Evolutionary conservation across 2,888 invertebrate species (phyloP).

Genomic region (Biston stratarius): DNA sequence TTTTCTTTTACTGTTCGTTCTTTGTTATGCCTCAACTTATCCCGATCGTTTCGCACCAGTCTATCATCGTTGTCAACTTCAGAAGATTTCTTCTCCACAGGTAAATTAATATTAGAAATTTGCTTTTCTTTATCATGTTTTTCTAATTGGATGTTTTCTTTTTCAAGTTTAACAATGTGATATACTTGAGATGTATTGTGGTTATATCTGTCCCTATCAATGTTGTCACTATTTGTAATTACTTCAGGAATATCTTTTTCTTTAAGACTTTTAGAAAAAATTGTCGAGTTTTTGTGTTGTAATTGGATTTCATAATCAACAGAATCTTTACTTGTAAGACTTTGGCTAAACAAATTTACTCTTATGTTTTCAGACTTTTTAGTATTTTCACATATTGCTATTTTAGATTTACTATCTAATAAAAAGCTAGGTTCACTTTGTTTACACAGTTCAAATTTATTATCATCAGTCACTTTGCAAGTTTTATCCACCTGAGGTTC

Average conservation of each 20-base stretch:
- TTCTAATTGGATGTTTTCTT: slow-evolving; percentile 81
- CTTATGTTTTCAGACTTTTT: slow-evolving; percentile 38
- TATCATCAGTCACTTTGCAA: slow-evolving; percentile 49
- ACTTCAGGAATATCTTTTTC: slow-evolving; percentile 54
- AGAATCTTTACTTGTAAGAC: slow-evolving; percentile 59
- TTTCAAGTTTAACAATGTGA: slow-evolving; percentile 66
- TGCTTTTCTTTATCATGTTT: slow-evolving; percentile 74
- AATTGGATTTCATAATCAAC: slow-evolving; percentile 59
- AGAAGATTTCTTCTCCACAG: slow-evolving; percentile 49
- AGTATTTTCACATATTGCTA: slow-evolving; percentile 35
- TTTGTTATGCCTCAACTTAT: slow-evolving; percentile 68
- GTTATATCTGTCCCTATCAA: slow-evolving; percentile 64
- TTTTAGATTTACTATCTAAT: slow-evolving; percentile 56
- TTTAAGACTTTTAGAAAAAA: slow-evolving; percentile 60
- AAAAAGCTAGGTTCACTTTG: slow-evolving; percentile 56
- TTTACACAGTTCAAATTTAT: slow-evolving; percentile 59
- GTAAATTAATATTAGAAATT: slow-evolving; percentile 25
- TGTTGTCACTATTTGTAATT: slow-evolving; percentile 49
- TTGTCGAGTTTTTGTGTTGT: slow-evolving; percentile 61
- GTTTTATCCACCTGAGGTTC: slow-evolving; percentile 56
- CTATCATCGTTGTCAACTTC: slow-evolving; percentile 76
- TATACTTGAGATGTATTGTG: slow-evolving; percentile 54
- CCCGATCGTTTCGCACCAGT: slow-evolving; percentile 70
- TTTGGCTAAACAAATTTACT: slow-evolving; percentile 34
- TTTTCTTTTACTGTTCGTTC: slow-evolving; percentile 76